These are phyloP conservation scores for Heliconius erato DNA, from an alignment of 2,888 invertebrate genomes.

Conservation along the genomic window DNA sequence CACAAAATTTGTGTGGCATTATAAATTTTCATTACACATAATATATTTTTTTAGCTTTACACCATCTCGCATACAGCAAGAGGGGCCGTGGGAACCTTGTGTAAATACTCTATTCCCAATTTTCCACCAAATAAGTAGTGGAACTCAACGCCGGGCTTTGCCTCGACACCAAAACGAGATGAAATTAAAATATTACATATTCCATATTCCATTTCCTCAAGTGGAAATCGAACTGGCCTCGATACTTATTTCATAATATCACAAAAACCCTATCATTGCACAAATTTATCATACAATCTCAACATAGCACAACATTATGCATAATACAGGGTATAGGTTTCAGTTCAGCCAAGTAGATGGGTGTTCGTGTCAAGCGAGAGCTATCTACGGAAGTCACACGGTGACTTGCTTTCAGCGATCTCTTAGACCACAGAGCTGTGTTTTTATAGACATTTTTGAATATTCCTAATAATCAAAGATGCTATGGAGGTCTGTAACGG, in stretches of 20 bases:
- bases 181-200: no score
- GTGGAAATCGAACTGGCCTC: no score
- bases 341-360: constrained; percentile 48
- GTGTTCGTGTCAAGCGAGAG: constrained; percentile 56
- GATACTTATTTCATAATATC: background rate
- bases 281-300: constrained; percentile 2
- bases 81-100: no score
- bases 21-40: no score
- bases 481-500: background rate
- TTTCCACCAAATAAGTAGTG: no score
- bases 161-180: no score
- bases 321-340: constrained; percentile 22
- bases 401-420: constrained; percentile 62
- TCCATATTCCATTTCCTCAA: no score
- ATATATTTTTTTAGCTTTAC: no score
- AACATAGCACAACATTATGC: background rate
- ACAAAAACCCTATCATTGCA: background rate
- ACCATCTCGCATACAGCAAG: no score
- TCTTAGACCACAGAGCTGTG: constrained; percentile 46
- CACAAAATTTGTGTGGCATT: no score
- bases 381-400: constrained; percentile 61
- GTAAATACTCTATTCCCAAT: no score
- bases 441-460: constrained; percentile 31
- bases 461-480: background rate
- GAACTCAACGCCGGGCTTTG: no score